Conservation (phyloP, 2,888 invertebrate species). For the Pheosia gnoma region DNA sequence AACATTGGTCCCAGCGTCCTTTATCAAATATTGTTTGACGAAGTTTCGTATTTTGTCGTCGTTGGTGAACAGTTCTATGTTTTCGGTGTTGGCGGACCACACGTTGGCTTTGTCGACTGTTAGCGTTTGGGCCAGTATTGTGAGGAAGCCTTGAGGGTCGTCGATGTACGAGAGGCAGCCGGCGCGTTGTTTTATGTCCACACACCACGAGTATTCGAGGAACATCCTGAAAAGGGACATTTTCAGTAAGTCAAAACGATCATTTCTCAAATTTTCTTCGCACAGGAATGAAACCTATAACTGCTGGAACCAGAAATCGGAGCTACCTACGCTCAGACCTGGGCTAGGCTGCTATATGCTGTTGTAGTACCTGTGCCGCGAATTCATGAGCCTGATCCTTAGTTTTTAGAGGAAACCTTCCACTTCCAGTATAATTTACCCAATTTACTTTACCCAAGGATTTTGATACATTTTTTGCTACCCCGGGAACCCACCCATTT, state of each 20-base stretch:
- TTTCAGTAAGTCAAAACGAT: neutral
- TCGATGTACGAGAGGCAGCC: conserved; percentile 94
- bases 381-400: too few relatives aligned
- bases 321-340: too few relatives aligned
- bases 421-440: too few relatives aligned
- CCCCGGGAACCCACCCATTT: too few relatives aligned
- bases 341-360: too few relatives aligned
- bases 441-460: too few relatives aligned
- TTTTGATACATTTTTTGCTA: too few relatives aligned
- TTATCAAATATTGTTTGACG: conserved; percentile 86
- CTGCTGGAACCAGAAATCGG: too few relatives aligned
- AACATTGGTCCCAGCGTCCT: conserved; percentile 38
- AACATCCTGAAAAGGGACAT: conserved; percentile 82
- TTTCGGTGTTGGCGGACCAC: conserved; percentile 87
- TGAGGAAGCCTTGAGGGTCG: conserved; percentile 92
- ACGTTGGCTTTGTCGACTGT: conserved; percentile 88
- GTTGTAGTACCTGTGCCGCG: too few relatives aligned
- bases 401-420: too few relatives aligned
- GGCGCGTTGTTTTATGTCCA: conserved; percentile 94
- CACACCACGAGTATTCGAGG: conserved; percentile 86
- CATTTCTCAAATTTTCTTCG: too few relatives aligned
- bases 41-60: conserved; percentile 89
- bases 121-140: conserved; percentile 90
- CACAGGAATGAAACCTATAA: too few relatives aligned
- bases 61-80: conserved; percentile 90